Evolutionary conservation across 2,888 invertebrate genomes (phyloP).

Genomic region (Cataglyphis livida): DNA sequence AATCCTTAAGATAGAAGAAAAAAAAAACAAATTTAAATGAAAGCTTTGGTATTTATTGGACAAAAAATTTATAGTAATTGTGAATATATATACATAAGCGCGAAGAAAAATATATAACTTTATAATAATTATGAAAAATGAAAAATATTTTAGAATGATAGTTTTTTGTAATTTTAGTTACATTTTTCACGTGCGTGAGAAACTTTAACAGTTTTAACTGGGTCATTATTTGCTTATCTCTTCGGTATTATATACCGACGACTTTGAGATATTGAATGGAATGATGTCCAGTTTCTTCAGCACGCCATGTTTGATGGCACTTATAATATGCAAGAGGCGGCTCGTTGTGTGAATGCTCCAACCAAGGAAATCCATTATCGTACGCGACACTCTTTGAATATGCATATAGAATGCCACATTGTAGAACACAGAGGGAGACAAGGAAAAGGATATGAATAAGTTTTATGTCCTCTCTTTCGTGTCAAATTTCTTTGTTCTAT

Average conservation of each 20-base stretch:
- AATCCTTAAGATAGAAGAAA: neutral
- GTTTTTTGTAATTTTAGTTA: neutral
- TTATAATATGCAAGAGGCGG: conserved; percentile 47
- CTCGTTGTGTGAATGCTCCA: conserved; percentile 41
- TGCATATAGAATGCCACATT: conserved; percentile 52
- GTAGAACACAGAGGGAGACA: conserved; percentile 24
- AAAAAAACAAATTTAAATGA: neutral
- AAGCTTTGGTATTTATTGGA: neutral
- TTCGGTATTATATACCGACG: conserved; percentile 19
- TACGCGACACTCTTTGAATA: conserved; percentile 54
- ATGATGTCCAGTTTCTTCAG: conserved; percentile 30
- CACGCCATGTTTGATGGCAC: conserved; percentile 28
- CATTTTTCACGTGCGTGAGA: neutral
- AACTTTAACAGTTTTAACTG: conserved; percentile 32
- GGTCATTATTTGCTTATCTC: conserved; percentile 42
- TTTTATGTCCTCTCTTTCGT: conserved; percentile 17
- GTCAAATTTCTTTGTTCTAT: conserved; percentile 21
- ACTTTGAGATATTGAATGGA: conserved; percentile 22
- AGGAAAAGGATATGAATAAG: conserved; percentile 26
- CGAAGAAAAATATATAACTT: neutral
- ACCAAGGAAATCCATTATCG: conserved; percentile 72
- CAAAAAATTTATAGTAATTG: neutral
- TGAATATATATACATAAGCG: neutral
- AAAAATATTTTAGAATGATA: neutral
- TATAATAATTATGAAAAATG: neutral